These are phyloP conservation scores for Leguminivora glycinivorella DNA, from an alignment of 1,140 invertebrate species.

Conservation along the genomic window DNA sequence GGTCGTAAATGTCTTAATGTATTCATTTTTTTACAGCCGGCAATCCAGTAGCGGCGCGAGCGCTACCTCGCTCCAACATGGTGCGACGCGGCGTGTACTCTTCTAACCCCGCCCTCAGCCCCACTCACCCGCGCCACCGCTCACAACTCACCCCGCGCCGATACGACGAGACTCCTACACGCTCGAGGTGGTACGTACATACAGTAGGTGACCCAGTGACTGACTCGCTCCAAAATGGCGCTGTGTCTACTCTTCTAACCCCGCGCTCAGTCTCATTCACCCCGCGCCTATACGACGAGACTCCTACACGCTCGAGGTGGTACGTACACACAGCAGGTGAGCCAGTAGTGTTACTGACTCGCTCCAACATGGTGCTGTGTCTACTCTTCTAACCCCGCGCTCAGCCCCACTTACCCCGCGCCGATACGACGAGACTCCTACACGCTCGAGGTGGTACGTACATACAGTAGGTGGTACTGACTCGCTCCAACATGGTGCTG, in stretches of 20 bases:
- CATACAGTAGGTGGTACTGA: too few relatives aligned
- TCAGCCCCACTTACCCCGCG: not conserved
- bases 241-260: too few relatives aligned
- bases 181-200: conserved; percentile 34
- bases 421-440: conserved; percentile 45
- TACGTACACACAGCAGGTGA: conserved; percentile 10
- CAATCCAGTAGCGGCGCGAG: conserved; percentile 34
- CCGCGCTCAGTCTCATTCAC: too few relatives aligned
- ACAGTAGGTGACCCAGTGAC: too few relatives aligned
- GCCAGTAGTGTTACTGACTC: too few relatives aligned
- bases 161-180: conserved; percentile 50
- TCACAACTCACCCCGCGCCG: not conserved
- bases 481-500: too few relatives aligned
- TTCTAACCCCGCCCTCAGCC: conserved; percentile 72
- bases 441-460: conserved; percentile 38
- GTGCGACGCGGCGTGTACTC: conserved; percentile 65
- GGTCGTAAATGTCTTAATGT: too few relatives aligned
- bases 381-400: too few relatives aligned
- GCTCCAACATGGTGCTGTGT: too few relatives aligned
- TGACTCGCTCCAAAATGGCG: too few relatives aligned
- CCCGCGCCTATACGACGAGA: conserved; percentile 36
- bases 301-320: conserved; percentile 45
- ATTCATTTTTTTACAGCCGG: too few relatives aligned
- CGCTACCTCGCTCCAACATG: conserved; percentile 48
- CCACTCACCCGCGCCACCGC: conserved; percentile 38